Evolutionary conservation across 2,888 invertebrate species (phyloP).

Genomic region (Acholoe squamosa): DNA sequence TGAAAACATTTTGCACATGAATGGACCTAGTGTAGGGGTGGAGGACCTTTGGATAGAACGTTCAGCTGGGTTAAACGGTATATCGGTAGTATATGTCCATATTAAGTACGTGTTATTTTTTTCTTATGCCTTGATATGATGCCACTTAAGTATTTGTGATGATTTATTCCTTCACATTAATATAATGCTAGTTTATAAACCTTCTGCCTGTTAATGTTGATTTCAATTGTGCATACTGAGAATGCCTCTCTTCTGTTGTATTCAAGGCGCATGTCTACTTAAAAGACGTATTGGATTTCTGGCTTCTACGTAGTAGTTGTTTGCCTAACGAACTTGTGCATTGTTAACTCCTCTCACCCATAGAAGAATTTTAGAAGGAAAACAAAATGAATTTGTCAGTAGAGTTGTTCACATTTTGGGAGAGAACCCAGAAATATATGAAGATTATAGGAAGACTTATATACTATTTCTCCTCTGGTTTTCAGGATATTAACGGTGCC

Average conservation of each 20-base stretch:
- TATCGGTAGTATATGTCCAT: too few species aligned
- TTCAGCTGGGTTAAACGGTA: too few species aligned
- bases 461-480: conserved; percentile 29
- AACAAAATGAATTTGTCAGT: neutral
- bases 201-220: neutral
- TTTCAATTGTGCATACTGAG: neutral
- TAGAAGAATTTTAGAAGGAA: neutral
- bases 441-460: neutral
- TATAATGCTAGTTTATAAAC: neutral
- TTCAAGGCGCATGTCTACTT: neutral
- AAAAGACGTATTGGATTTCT: neutral
- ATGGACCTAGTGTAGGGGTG: too few species aligned
- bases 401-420: neutral
- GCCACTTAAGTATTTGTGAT: neutral
- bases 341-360: neutral
- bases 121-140: neutral
- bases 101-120: too few species aligned
- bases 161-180: neutral
- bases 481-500: conserved; percentile 67
- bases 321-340: neutral
- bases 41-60: too few species aligned
- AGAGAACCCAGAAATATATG: too few species aligned
- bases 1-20: too few species aligned
- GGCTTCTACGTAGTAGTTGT: conserved; percentile 13
- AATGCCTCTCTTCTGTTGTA: neutral